phyloP scores from a whole-genome alignment of 2,888 invertebrate genomes.

The Mesochorus sp. region DNA sequence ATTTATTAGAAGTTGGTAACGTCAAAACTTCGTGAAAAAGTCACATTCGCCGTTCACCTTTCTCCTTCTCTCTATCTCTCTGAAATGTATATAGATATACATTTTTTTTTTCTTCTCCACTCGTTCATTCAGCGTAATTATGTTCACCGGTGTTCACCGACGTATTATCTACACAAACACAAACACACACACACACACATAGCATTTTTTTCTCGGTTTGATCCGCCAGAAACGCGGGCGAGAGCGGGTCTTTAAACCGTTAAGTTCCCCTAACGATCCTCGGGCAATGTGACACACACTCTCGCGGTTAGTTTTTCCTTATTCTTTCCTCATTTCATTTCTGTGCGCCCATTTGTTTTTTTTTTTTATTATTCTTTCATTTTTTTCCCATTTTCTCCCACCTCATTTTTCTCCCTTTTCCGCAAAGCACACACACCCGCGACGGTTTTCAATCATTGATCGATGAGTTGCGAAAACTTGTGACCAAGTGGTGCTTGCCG shows the following conservation, averaged over 20 bases:
- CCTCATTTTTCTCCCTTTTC: constrained; percentile 1
- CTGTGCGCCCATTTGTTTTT: too few relatives aligned
- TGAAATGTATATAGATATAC: neutral
- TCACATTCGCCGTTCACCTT: constrained; percentile 47
- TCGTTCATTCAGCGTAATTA: constrained; percentile 56
- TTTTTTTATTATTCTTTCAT: constrained; percentile 1
- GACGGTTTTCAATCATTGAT: constrained; percentile 23
- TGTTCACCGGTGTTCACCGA: constrained; percentile 43
- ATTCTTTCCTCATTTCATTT: constrained; percentile 23
- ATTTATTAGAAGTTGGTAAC: constrained; percentile 30
- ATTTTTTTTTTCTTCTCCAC: constrained; percentile 33
- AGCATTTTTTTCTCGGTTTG: constrained; percentile 40
- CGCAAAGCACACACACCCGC: constrained; percentile 29
- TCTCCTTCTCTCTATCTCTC: constrained; percentile 34
- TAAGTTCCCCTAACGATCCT: constrained; percentile 57
- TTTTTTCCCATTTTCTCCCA: too few relatives aligned
- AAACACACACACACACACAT: constrained; percentile 32
- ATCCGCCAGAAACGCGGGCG: constrained; percentile 41
- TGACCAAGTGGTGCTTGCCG: constrained; percentile 20
- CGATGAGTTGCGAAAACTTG: constrained; percentile 54
- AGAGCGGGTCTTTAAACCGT: constrained; percentile 50
- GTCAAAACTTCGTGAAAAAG: constrained; percentile 54
- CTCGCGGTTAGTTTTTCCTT: constrained; percentile 47
- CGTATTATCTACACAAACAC: too few relatives aligned
- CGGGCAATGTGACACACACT: constrained; percentile 58